These are phyloP conservation scores for Stegodyphus mimosarum DNA, from an alignment of 1,140 invertebrate species.

Conservation along the genomic window DNA sequence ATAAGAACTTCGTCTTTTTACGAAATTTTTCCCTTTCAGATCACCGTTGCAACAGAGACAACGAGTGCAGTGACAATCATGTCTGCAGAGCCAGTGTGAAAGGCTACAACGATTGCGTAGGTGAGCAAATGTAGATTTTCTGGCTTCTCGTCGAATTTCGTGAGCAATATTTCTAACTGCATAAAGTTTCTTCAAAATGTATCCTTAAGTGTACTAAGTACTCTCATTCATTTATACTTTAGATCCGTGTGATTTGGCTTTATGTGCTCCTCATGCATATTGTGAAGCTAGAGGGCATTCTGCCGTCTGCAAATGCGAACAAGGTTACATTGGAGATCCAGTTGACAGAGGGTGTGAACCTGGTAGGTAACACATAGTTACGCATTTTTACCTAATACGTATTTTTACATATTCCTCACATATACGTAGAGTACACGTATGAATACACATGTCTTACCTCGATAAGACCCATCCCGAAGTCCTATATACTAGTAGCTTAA, in stretches of 20 bases:
- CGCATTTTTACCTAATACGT: not conserved
- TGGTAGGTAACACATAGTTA: conserved; percentile 66
- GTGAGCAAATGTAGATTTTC: conserved; percentile 16
- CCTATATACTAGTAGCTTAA: no score
- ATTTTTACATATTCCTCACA: not conserved
- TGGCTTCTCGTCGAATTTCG: not conserved
- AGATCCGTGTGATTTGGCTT: conserved; percentile 70
- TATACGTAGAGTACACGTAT: not conserved
- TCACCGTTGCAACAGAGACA: conserved; percentile 78
- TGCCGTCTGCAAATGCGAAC: conserved; percentile 80
- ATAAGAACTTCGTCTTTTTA: no score
- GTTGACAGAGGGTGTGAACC: conserved; percentile 68
- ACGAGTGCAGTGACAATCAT: conserved; percentile 84
- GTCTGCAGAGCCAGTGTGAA: conserved; percentile 84
- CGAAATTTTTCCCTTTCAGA: conserved; percentile 69
- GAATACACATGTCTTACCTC: no score
- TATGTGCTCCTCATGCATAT: conserved; percentile 83
- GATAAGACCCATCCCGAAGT: no score
- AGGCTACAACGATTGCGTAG: conserved; percentile 74
- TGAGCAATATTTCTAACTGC: not conserved
- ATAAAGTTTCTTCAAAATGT: not conserved
- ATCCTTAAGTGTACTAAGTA: no score
- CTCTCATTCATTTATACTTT: not conserved
- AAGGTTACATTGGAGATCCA: conserved; percentile 83
- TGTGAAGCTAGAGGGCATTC: conserved; percentile 78